Evolutionary conservation across 2,113 vertebrate genomes (phyloP), one percentile per base, ranked within the genome.

Genomic region (Himantopus leucocephalus): DNA sequence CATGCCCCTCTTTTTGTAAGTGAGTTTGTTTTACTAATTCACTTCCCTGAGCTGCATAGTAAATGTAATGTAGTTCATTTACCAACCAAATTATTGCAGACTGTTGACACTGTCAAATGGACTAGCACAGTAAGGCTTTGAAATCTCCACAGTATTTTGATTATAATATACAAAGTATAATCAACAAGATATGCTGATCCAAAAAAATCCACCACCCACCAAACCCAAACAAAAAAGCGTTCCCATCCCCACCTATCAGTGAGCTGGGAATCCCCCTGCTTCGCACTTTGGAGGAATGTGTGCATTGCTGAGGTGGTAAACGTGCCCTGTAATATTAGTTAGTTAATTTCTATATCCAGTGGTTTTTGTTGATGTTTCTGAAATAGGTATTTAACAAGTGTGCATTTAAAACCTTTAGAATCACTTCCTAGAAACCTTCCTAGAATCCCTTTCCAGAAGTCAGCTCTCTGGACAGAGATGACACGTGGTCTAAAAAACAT

Each of bases 1-100:
- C 0, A 0, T 80, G 53, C 7, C 24, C 14, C 47, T 70, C 47
- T 70, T 78, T 63, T 20, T 41, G 2, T 67, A 10, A 88, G 53
- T 71, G 26, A n/a, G 18, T 85, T 64, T 82, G 29, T n/a, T 83
- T 80, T 90, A 26, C n/a, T 41, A 4, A 72, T 95, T 93, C 34
- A 32, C 32, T 88, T 94, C 29, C 41, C 50, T 34, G 41, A 70
- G 37, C 68, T 50, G 29, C 9, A 11, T 19, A 32, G 19, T 70
- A 45, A 66, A 53, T 41, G 12, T 37, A n/a, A 41, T 5, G 29
- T 11, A 32, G 45, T 60, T 83, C 7, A 18, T 77, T 80, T 67
- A 71, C 39, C 4, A 26, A 20, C 15, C 47, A 60, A 86, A 86
- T 23, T 53, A 23, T 24, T 81, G 47, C 43, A 56, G 32, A 16